Base-by-base conservation (phyloP, 23 tunicate genomes). In the Aplidium turbinatum region DNA sequence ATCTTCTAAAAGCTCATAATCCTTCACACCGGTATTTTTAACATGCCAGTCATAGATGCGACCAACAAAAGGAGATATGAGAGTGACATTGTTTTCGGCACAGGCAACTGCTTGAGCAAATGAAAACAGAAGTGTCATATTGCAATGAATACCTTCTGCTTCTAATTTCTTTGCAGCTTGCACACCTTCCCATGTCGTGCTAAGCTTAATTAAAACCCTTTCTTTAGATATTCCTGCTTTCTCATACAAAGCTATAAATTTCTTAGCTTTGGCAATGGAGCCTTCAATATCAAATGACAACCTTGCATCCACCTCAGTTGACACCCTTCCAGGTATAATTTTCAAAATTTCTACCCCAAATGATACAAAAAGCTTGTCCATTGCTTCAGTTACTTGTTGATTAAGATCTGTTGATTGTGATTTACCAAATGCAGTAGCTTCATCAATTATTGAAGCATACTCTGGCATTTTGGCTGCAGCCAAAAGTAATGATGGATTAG, bases 91-190 rank as follows among this genome's bases (percentile, higher is more conserved):
- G 20, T 84, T 93, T 80, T 92, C 98, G 7, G 98, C 98, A 76
- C 98, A 92, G 23, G 98, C 98, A 7, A 92, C 93, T 0, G 98
- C 98, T 82, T 92, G 96, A 7, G 96, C 88, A 61, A 89, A 92
- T 35, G 93, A 85, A 68, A 92, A 92, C 31, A 92, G 58, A 48
- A 92, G 58, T 32, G 98, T 92, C 93, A 92, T 73, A 87, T 92
- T 92, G 84, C 98, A 92, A 52, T 92, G 87, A 42, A 92, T 92
- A 25, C 98, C 98, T 74, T 92, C 98, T 23, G 57, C 55, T 58
- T 92, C 88, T 33, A 92, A 75, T 54, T 11, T 13, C 21, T 80
- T 79, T 35, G 98, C 98, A 34, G 98, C 98, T 47, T 78, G 93
- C 4, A 92, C 82, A 1, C 98, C 98, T 57, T 92, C 98, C 98